Conservation (phyloP, 2,888 invertebrate genomes). For the Creontiades dilutus region DNA sequence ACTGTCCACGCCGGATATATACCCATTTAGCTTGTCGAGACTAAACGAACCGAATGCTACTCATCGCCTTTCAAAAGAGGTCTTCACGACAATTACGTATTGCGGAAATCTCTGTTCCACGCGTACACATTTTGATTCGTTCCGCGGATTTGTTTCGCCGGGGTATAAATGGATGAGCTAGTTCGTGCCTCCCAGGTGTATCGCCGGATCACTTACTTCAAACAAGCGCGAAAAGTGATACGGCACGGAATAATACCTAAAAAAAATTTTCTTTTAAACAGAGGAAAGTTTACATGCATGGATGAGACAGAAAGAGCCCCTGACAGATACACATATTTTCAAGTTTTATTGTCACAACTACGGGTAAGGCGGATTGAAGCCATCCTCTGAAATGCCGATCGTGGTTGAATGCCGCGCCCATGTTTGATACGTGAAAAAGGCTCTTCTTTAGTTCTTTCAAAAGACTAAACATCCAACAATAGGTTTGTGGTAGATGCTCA, state of each 20-base stretch:
- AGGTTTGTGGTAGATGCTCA: constrained; percentile 2
- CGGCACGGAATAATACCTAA: background rate
- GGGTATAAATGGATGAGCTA: background rate
- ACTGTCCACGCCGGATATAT: no score
- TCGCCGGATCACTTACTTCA: background rate
- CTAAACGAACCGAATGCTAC: no score
- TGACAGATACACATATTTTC: background rate
- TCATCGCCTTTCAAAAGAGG: no score
- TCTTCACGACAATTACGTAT: no score
- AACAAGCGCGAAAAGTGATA: background rate
- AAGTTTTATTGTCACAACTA: background rate
- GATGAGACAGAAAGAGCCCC: background rate
- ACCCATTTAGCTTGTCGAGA: no score
- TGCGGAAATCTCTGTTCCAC: no score
- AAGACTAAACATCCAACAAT: background rate
- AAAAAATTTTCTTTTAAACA: no score
- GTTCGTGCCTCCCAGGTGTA: background rate
- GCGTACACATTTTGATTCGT: no score
- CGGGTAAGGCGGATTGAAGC: background rate
- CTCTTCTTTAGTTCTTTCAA: background rate
- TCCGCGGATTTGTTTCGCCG: no score
- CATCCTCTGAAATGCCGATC: background rate
- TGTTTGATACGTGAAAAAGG: background rate
- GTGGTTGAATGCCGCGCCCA: background rate
- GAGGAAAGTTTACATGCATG: background rate